Base-by-base conservation (phyloP, 2,888 invertebrate species). In the Caenorhabditis sp. region DNA sequence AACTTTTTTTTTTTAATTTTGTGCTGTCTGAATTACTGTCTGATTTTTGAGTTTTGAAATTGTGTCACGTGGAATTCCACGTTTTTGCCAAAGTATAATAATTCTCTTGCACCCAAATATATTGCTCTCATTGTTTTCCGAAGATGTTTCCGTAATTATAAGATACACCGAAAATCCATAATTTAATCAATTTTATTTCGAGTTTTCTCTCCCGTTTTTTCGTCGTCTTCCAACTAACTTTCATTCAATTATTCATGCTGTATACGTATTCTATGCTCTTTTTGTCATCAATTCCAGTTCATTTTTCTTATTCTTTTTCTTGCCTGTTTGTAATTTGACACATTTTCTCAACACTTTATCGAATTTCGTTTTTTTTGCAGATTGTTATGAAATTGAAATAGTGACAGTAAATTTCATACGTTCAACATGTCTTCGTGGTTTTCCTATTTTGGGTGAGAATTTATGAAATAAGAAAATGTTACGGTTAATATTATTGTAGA, bases 191-290 rank as follows among this genome's bases (percentile, higher is more conserved):
- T 49, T 10, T 51, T 37, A 19, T 49, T 50, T 37, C 31, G 31
- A 31, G 31, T 31, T 54, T 55, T 57, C 53, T 21, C 26, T 53
- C 37, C 24, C 23, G 53, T 31, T 26, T 51, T 59, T 43, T 58
- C 53, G 55, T 53, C 43, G 36, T 50, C 53, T 53, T 59, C 62
- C 53, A 37, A 21, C 31, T 19, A 17, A 43, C 54, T 14, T 68
- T 68, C 43, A 68, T 68, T 68, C 65, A 73, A 73, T 68, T 73
- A 68, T 73, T 68, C 68, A 72, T 67, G 64, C 67, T 61, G 60
- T 68, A 55, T 58, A 62, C 58, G 61, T 60, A 62, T 53, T 58
- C n/a, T 53, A 6, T 70, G 31, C 61, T 26, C 58, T 57, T 36
- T 58, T 62, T 63, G 36, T 62, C 60, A 37, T 58, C 62, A 26